Conservation (phyloP, 2,113 vertebrate species). For the Protomyctophum bolini region DNA sequence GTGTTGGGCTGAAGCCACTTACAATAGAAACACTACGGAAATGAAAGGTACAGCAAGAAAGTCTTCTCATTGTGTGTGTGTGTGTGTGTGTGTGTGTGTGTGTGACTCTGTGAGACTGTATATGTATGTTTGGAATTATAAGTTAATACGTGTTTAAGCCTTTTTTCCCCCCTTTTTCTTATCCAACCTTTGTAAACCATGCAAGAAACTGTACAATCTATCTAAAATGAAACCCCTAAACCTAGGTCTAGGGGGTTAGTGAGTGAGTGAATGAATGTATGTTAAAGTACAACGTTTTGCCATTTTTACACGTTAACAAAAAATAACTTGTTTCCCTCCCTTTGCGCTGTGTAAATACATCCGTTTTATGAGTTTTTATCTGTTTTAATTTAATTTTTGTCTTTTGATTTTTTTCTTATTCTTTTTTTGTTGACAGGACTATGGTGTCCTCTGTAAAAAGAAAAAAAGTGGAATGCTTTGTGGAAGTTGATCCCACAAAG, state of each 20-base stretch:
- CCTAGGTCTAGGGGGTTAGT: conserved; percentile 54
- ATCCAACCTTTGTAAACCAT: conserved; percentile 70
- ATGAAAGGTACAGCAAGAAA: conserved; percentile 49
- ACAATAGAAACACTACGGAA: conserved; percentile 61
- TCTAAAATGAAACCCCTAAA: conserved; percentile 67
- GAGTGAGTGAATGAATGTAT: conserved; percentile 52
- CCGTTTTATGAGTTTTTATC: conserved; percentile 25
- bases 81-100: conserved; percentile 49
- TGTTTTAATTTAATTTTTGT: conserved; percentile 35
- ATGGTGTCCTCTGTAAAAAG: conserved; percentile 8
- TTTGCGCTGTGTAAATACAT: conserved; percentile 58
- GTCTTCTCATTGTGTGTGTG: conserved; percentile 56
- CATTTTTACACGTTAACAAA: conserved; percentile 58
- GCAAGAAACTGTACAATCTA: conserved; percentile 77
- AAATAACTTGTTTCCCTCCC: conserved; percentile 15
- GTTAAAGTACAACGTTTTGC: conserved; percentile 32
- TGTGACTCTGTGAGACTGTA: conserved; percentile 46
- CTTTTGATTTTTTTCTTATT: conserved; percentile 13
- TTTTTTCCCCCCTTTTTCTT: conserved; percentile 61
- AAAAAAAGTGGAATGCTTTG: conserved; percentile 22
- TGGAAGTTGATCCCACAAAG: conserved; percentile 8
- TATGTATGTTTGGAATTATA: conserved; percentile 65
- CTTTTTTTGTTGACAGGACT: conserved; percentile 13
- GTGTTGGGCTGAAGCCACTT: too few relatives aligned
- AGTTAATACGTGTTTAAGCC: conserved; percentile 58